These are phyloP conservation scores for Phodopus roborovskii DNA, from an alignment of 2,113 vertebrate species.

Conservation along the genomic window DNA sequence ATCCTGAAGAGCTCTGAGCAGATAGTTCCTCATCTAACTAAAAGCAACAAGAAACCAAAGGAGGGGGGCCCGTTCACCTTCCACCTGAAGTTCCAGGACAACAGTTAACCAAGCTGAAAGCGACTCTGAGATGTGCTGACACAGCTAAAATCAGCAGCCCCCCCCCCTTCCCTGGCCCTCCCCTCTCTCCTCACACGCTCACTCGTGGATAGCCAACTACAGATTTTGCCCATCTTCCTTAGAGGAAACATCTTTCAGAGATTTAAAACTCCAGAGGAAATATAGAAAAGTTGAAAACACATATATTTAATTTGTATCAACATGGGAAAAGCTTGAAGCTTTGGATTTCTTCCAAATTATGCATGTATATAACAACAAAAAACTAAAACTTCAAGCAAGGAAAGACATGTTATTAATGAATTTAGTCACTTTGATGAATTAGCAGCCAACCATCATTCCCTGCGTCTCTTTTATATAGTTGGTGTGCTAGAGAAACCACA, in stretches of 20 bases:
- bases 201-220: background rate
- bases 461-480: background rate
- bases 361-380: background rate
- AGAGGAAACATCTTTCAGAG: slow-evolving; percentile 29
- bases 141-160: background rate
- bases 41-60: background rate
- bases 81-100: background rate
- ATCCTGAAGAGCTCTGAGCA: background rate
- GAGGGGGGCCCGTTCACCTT: background rate
- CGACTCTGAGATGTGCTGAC: background rate
- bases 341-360: slow-evolving; percentile 56
- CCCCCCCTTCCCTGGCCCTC: background rate
- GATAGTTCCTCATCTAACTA: background rate
- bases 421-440: background rate
- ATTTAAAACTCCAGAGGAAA: slow-evolving; percentile 54
- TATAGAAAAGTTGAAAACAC: slow-evolving; percentile 9
- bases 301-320: slow-evolving; percentile 64
- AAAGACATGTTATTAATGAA: background rate
- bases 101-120: background rate
- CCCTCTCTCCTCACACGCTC: background rate
- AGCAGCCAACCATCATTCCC: background rate
- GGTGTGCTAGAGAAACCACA: background rate
- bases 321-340: slow-evolving; percentile 21
- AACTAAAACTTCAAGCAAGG: background rate
- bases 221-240: background rate